phyloP scores from a whole-genome alignment of 2,888 invertebrate species.

The Mellilla xanthometata region DNA sequence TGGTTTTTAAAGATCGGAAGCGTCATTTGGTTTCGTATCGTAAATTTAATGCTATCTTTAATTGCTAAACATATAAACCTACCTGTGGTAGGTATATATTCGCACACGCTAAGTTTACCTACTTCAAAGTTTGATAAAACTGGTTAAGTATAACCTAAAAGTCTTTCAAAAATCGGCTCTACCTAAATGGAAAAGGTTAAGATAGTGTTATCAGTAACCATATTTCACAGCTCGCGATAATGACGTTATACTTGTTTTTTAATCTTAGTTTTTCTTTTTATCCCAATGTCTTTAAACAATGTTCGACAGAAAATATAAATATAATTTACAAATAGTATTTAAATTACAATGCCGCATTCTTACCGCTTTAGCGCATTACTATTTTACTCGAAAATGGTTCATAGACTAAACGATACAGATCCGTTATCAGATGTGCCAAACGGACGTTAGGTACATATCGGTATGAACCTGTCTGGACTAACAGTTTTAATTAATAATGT shows the following conservation, averaged over 20 bases:
- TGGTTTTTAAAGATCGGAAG: conserved; percentile 60
- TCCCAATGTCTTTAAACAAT: conserved; percentile 19
- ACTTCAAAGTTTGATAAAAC: conserved; percentile 35
- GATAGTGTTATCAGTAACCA: conserved; percentile 46
- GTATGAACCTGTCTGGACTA: conserved; percentile 21
- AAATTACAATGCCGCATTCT: conserved; percentile 8
- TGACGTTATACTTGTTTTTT: conserved; percentile 44
- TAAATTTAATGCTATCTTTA: conserved; percentile 59
- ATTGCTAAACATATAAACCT: conserved; percentile 34
- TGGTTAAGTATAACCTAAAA: conserved; percentile 27
- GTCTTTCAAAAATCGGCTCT: conserved; percentile 29
- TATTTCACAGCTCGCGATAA: conserved; percentile 51
- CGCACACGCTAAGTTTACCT: conserved; percentile 37
- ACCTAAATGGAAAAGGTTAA: conserved; percentile 52
- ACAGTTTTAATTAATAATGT: conserved; percentile 50
- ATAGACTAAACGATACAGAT: conserved; percentile 9
- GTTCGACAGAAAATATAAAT: no score
- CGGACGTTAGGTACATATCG: conserved; percentile 1
- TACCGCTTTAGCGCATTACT: conserved; percentile 1
- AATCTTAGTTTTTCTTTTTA: conserved; percentile 37
- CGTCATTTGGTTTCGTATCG: conserved; percentile 51
- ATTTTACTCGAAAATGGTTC: conserved; percentile 6
- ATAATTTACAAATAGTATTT: no score
- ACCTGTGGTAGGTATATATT: conserved; percentile 37
- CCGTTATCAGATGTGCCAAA: conserved; percentile 6